Conservation (phyloP, 2,888 invertebrate genomes). For the Hemicrepidius hirtus region DNA sequence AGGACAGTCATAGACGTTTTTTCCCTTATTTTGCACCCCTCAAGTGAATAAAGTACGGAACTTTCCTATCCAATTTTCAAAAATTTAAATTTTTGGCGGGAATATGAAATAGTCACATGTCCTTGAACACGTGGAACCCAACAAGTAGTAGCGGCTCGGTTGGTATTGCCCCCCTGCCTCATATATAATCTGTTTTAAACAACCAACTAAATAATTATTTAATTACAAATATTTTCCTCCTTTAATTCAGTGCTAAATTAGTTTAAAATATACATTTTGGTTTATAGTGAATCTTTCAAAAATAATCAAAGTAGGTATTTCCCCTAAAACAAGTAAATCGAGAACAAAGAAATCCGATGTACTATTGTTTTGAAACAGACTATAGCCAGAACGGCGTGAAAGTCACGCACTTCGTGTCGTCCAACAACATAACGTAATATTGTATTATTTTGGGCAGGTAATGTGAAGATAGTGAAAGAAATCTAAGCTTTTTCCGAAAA, state of each 20-base stretch:
- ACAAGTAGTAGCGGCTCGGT: slow-evolving; percentile 56
- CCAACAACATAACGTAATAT: slow-evolving; percentile 29
- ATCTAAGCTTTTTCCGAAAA: slow-evolving; percentile 22
- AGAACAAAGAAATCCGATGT: slow-evolving; percentile 49
- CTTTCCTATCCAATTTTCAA: too few relatives aligned
- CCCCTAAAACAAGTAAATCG: not conserved
- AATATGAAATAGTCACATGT: slow-evolving; percentile 21
- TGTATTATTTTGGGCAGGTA: slow-evolving; percentile 50
- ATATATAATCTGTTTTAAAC: slow-evolving; percentile 13
- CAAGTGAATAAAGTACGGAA: too few relatives aligned
- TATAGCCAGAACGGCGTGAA: slow-evolving; percentile 50
- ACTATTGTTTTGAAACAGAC: slow-evolving; percentile 17
- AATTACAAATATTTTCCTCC: not conserved
- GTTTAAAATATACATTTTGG: not conserved
- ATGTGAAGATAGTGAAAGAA: slow-evolving; percentile 46
- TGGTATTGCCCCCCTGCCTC: slow-evolving; percentile 18
- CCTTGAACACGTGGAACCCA: slow-evolving; percentile 56
- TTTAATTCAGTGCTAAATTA: too few relatives aligned
- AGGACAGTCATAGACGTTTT: too few relatives aligned
- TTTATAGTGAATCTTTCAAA: not conserved
- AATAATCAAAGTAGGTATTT: not conserved
- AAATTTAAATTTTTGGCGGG: not conserved
- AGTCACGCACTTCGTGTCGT: slow-evolving; percentile 47
- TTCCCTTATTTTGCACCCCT: too few relatives aligned
- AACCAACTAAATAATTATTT: not conserved